Evolutionary conservation across 1,140 invertebrate species (phyloP), one percentile per base, ranked within the genome.

Genomic region (Batillaria attramentaria): DNA sequence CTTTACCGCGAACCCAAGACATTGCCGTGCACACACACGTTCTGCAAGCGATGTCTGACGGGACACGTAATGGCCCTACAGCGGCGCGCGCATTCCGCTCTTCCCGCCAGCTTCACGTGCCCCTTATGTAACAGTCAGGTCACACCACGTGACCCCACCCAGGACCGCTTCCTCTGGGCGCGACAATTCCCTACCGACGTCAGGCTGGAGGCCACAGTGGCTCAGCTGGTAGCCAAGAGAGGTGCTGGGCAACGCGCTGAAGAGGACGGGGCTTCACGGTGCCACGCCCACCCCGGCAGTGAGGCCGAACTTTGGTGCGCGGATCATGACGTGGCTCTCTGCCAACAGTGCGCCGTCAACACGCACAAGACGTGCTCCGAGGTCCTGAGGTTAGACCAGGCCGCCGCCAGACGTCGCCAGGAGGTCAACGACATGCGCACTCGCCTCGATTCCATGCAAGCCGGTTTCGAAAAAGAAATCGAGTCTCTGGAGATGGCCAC

Each of bases 351-450:
- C 39, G 68, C 31, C 35, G 20, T 24, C 37, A 70, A 10, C 4
- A 39, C 39, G 37, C 68, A 70, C 68, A 42, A 39, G 37, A 5
- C 68, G 3, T 70, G 68, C 41, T 20, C 37, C 8, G 39, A 20
- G 37, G 39, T 42, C 0, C 35, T 42, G 24, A 16, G 3, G 24
- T 8, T 70, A 24, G 6, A 1, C 37, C 35, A 70, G 24, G 68
- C 68, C 37, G 39, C 3, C 68, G 33, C 35, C 13, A 2, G 37
- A 28, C 37, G 68, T 18, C 39, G 28, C 18, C 68, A 70, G 41
- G 68, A 70, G 42, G 68, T 41, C 37, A 70, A 41, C 37, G 37
- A 70, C 37, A 70, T 70, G 68, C 68, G 68, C 68, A 10, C 68
- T 35, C 68, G 31, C 37, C 68, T 70, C 18, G 68, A 70, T 18